Percentiles rank a stretch among this genome's conserved stretches.
Conservation (phyloP, 1,140 invertebrate species). For the Caenorhabditis tropicalis region DNA sequence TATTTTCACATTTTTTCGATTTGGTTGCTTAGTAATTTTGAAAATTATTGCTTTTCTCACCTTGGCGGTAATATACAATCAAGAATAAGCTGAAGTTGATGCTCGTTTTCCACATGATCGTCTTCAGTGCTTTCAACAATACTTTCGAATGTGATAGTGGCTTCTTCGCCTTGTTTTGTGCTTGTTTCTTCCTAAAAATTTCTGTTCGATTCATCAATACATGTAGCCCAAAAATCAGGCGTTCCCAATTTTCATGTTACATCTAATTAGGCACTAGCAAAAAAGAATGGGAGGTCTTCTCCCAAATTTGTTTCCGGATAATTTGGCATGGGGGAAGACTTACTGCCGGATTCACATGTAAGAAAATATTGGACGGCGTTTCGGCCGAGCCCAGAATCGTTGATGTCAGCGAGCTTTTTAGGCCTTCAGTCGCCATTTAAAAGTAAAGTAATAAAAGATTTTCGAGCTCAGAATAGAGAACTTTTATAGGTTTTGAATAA, state of each 20-base stretch:
- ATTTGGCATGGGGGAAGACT: constrained; percentile 3
- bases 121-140: constrained; percentile 21
- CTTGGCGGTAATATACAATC: constrained; percentile 93
- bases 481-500: not conserved
- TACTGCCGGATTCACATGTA: constrained; percentile 30
- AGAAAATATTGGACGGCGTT: constrained; percentile 24
- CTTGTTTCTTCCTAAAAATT: constrained; percentile 2
- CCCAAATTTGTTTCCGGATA: constrained; percentile 1
- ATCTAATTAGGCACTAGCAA: not conserved
- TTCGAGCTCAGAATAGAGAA: not conserved
- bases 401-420: constrained; percentile 1
- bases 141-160: constrained; percentile 20
- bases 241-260: not conserved
- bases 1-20: not conserved
- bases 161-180: not conserved
- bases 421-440: not conserved
- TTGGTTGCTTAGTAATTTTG: not conserved
- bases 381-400: not conserved
- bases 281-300: not conserved
- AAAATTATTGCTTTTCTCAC: constrained; percentile 61
- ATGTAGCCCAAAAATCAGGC: not conserved
- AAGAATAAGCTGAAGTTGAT: constrained; percentile 82
- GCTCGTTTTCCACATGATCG: constrained; percentile 62
- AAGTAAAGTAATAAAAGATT: not conserved
- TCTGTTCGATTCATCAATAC: no score